Evolutionary conservation across 2,797 vertebrate genomes (phyloP), one percentile per base, ranked within the genome.

Genomic region (Enteromius viviparus): DNA sequence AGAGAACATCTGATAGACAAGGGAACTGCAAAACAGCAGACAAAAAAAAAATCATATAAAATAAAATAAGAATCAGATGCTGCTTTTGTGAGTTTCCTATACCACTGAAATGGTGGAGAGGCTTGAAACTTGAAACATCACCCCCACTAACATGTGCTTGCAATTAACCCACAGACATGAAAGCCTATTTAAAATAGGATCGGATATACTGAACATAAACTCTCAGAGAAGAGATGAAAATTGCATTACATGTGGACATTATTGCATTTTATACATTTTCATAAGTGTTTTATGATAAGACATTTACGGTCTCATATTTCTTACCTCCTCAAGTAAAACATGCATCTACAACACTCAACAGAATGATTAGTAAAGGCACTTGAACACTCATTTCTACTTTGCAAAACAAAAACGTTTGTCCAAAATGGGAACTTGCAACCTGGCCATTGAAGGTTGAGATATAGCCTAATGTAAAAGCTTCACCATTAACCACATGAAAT

Each of bases 111-210:
- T 1, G 29, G 53, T 14, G 6, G 17, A 51, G 26, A 75, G 12
- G 19, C 32, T 19, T 29, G 40, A 69, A 66, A 60, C 58, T 26
- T 66, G 23, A 29, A 79, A 64, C 40, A 65, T 78, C 71, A 34
- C 21, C 64, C 62, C 45, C 74, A 78, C 12, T 12, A 45, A 65
- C 78, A 84, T 78, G 60, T 85, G 86, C 64, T 85, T 66, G 40
- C 60, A 26, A 81, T 84, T 70, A 87, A 49, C 66, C 58, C 12
- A 15, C 37, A 42, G 66, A n/a, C 53, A 78, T 4, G 6, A 79
- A 37, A 40, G 26, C 14, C 19, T 34, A 8, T 68, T 75, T 76
- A 14, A 49, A 82, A 74, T 26, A 26, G 62, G 34, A 80, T 65
- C 40, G 42, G 81, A 71, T 34, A 17, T 15, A 55, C 26, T 58